phyloP scores from a whole-genome alignment of 2,888 invertebrate species.

The Hetaerina titia region DNA sequence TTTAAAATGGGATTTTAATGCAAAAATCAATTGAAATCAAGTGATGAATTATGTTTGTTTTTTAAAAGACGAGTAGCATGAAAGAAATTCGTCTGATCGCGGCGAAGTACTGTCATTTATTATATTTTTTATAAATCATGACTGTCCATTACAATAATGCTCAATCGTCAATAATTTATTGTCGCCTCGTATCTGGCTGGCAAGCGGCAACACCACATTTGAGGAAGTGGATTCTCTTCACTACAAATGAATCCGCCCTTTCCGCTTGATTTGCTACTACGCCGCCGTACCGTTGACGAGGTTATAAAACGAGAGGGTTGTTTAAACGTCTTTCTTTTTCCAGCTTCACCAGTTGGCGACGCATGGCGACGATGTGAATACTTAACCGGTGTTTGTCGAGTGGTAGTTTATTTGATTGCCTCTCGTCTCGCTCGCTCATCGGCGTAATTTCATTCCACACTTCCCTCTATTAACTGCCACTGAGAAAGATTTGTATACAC shows the following conservation, averaged over 20 bases:
- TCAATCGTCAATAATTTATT: too few relatives aligned
- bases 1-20: too few relatives aligned
- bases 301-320: neutral
- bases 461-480: neutral
- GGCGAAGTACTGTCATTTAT: too few relatives aligned
- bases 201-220: neutral
- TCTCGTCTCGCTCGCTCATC: neutral
- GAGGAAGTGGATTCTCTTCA: neutral
- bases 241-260: neutral
- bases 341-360: neutral
- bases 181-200: neutral
- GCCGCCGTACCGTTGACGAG: neutral
- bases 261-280: neutral
- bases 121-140: too few relatives aligned
- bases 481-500: neutral
- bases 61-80: too few relatives aligned
- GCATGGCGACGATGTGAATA: neutral
- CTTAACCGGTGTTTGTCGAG: neutral
- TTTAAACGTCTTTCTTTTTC: neutral
- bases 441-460: neutral
- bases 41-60: too few relatives aligned
- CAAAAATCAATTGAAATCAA: too few relatives aligned
- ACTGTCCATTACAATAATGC: too few relatives aligned
- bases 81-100: too few relatives aligned
- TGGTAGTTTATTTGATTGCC: slow-evolving; percentile 1